Evolutionary conservation across 1,140 invertebrate genomes (phyloP), one percentile per base, ranked within the genome.

Genomic region (Euborellia annulipes): DNA sequence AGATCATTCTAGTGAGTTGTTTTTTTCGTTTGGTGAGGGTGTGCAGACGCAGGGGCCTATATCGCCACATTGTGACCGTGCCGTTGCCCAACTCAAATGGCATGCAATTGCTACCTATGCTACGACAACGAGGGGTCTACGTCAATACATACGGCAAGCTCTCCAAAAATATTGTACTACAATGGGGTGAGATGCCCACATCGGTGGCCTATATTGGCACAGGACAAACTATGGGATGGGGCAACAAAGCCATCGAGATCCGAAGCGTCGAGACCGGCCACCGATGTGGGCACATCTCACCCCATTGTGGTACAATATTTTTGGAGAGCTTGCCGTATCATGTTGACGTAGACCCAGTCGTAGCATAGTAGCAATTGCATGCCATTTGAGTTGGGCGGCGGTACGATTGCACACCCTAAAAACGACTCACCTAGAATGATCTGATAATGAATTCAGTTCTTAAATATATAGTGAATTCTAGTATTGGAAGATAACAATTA

Each of bases 101-200:
- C 32, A 90, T 97, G 77, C 93, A 98, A 60, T 70, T 99, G 42
- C 71, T 99, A 45, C n/a, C 70, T 98, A 38, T 99, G 95, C 67
- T 99, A 98, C 61, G 92, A 99, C 67, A 98, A 98, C 68, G 96
- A 99, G 96, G 96, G 52, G 94, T 98, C 41, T 98, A 98, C 70
- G 94, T 98, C 11, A 97, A 96, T 65, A 97, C 94, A 18, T 92
- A 90, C 65, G 95, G 95, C 53, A 86, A 95, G 65, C 83, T 78
- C 39, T 72, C 74, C 11, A 85, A 84, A 61, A 83, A 83, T 59
- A 77, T 82, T 20, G 71, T 80, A 23, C 62, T 84, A 32, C 75
- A 99, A 73, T 99, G 96, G 96, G 95, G 96, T 47, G 96, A 99
- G 68, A 90, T 97, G 80, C 96, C 96, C 22, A 97, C 93, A 22